phyloP scores from a whole-genome alignment of 2,888 invertebrate genomes.

The Cheilosia pagana region DNA sequence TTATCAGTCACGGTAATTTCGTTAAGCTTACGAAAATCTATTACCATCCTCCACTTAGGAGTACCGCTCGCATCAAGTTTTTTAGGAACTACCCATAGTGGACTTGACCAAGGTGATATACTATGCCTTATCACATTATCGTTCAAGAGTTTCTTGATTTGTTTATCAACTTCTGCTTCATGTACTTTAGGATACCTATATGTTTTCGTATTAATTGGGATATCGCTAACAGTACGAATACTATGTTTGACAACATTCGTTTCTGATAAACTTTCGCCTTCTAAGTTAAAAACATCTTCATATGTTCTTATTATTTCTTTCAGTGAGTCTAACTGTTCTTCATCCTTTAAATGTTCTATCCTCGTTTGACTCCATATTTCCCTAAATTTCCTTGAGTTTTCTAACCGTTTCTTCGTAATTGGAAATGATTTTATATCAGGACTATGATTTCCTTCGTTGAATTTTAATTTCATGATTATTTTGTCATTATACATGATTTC shows the following conservation, averaged over 20 bases:
- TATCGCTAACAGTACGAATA: background rate
- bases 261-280: conserved; percentile 8
- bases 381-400: background rate
- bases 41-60: no score
- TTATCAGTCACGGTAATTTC: background rate
- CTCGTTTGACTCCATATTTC: background rate
- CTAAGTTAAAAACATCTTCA: conserved; percentile 7
- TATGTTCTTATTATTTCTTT: background rate
- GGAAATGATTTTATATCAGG: no score
- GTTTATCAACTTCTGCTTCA: conserved; percentile 5
- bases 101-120: conserved; percentile 20
- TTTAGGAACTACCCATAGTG: background rate
- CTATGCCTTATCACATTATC: conserved; percentile 19
- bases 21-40: background rate
- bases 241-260: background rate
- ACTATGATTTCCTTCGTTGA: no score
- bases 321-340: background rate
- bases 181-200: conserved; percentile 19
- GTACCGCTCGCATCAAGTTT: no score
- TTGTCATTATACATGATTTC: no score
- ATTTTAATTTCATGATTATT: no score
- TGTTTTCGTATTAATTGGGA: conserved; percentile 2
- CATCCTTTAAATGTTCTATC: background rate
- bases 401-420: background rate
- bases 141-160: conserved; percentile 5